Conservation (phyloP, 2,888 invertebrate genomes). For the Patella pellucida region DNA sequence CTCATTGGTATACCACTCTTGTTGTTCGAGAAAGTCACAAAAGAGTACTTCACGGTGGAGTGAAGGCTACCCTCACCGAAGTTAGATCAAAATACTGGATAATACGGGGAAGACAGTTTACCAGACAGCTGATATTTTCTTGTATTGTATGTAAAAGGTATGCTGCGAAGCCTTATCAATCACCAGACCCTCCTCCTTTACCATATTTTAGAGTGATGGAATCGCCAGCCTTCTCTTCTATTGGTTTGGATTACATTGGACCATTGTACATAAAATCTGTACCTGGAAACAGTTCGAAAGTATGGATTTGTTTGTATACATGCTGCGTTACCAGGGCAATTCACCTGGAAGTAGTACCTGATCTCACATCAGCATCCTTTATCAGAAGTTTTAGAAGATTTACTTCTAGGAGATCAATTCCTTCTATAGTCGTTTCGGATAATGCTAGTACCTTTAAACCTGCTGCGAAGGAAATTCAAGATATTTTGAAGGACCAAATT, state of each 20-base stretch:
- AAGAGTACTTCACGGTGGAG: background rate
- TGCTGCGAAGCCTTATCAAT: background rate
- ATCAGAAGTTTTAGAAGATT: too few relatives aligned
- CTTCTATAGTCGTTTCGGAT: too few relatives aligned
- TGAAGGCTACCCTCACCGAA: background rate
- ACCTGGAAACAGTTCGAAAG: background rate
- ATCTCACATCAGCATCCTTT: too few relatives aligned
- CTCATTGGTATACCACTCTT: slow-evolving; percentile 4
- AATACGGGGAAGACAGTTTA: background rate
- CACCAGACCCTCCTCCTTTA: background rate
- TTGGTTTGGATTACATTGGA: background rate
- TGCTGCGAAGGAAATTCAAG: background rate
- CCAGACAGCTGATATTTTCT: background rate
- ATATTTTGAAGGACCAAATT: background rate
- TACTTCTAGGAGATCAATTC: too few relatives aligned
- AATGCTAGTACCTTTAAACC: too few relatives aligned
- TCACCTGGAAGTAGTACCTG: background rate
- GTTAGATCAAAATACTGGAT: slow-evolving; percentile 3
- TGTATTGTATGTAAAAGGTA: background rate
- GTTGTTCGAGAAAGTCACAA: background rate
- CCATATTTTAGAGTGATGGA: background rate
- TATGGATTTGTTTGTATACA: background rate
- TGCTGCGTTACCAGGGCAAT: background rate
- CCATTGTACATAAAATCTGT: background rate
- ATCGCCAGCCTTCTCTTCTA: background rate